phyloP scores from a whole-genome alignment of 64 coral and sea anemone species.

The Montipora capricornis region DNA sequence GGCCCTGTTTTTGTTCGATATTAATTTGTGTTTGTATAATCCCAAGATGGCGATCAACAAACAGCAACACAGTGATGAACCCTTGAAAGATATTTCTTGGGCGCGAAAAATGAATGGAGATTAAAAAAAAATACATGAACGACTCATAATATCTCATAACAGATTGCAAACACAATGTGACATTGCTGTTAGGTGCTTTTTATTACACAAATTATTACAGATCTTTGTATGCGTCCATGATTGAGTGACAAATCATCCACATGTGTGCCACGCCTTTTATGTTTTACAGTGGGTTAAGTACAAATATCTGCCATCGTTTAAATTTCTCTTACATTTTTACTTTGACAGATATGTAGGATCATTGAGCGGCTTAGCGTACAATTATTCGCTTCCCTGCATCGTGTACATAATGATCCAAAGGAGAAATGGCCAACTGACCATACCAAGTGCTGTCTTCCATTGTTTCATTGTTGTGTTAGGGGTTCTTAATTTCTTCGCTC shows the following conservation, averaged over 20 bases:
- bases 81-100: background rate
- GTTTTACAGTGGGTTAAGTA: background rate
- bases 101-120: too few relatives aligned
- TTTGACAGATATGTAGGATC: conserved; percentile 68
- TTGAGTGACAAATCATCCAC: too few relatives aligned
- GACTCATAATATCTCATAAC: too few relatives aligned
- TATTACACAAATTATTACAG: too few relatives aligned
- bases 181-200: too few relatives aligned
- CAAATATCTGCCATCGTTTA: background rate
- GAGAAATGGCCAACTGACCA: conserved; percentile 2
- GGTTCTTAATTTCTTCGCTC: conserved; percentile 63
- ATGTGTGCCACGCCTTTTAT: too few relatives aligned
- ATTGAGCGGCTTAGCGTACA: conserved; percentile 76
- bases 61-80: background rate
- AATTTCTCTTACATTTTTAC: too few relatives aligned
- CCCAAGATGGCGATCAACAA: background rate
- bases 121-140: too few relatives aligned
- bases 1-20: too few relatives aligned
- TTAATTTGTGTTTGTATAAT: too few relatives aligned
- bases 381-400: conserved; percentile 66
- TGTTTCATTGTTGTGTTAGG: conserved; percentile 62
- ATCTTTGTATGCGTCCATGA: too few relatives aligned
- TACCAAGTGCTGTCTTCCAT: conserved; percentile 40
- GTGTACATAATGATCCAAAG: conserved; percentile 66
- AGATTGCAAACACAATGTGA: too few relatives aligned